Evolutionary conservation across 1,140 invertebrate genomes (phyloP).

Genomic region (Pseudomyrmex concolor): DNA sequence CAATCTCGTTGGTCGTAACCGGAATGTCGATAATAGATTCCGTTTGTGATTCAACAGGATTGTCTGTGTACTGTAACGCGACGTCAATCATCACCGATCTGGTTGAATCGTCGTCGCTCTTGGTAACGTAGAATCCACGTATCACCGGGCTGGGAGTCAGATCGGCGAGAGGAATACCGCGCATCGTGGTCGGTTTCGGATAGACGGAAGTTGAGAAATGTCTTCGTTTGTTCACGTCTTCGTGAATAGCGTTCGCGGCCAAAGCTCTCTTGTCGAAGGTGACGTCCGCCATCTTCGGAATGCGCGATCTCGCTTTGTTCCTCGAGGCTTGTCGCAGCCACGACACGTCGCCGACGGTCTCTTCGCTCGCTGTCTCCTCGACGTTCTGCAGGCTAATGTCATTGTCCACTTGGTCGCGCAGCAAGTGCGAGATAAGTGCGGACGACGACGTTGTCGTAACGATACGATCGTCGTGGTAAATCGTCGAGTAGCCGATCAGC

Average conservation of each 20-base stretch:
- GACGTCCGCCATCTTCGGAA: neutral
- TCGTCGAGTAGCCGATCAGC: constrained; percentile 69
- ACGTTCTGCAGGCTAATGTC: constrained; percentile 33
- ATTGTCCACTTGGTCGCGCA: constrained; percentile 24
- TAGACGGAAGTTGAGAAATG: constrained; percentile 16
- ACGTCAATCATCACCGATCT: neutral
- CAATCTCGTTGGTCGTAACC: neutral
- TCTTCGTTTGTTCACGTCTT: constrained; percentile 34
- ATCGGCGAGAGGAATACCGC: constrained; percentile 50
- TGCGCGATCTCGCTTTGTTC: constrained; percentile 25
- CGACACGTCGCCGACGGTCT: neutral
- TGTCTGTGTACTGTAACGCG: neutral
- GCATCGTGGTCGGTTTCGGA: constrained; percentile 65
- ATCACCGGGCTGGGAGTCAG: constrained; percentile 3
- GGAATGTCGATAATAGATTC: neutral
- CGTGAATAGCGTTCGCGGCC: constrained; percentile 13
- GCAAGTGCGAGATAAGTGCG: constrained; percentile 50
- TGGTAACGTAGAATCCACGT: constrained; percentile 78
- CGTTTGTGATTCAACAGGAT: neutral
- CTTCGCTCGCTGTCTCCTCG: constrained; percentile 2
- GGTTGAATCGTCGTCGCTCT: constrained; percentile 25
- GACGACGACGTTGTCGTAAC: constrained; percentile 22
- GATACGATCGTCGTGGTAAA: constrained; percentile 36
- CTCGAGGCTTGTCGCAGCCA: constrained; percentile 37
- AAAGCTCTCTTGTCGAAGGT: constrained; percentile 54